Base-by-base conservation (phyloP, 35 echinoderm and acorn worm genomes). In the Lytechinus variegatus region DNA sequence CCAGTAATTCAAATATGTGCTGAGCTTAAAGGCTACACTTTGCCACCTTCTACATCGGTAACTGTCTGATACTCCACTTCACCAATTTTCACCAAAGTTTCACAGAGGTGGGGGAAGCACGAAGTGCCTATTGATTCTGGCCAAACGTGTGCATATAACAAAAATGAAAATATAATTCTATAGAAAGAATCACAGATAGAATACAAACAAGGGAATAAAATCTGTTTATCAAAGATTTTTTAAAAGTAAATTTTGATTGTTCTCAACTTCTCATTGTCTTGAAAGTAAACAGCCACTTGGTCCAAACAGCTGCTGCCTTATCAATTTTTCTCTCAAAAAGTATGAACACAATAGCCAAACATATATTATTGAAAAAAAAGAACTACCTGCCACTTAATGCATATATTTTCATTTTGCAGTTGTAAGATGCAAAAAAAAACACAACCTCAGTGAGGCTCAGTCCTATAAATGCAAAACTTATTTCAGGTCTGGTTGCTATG, bases 1-100 rank as follows among this genome's bases (percentile, higher is more conserved):
- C 88, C 14, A 52, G 10, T 54, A 52, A 90, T 16, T 90, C 88
- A 90, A 90, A 90, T 90, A 90, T 90, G 88, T 54, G 52, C 13
- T 90, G 88, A 33, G 88, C 29, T 90, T 79, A 79, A 79, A 79
- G 66, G 66, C 66, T n/a, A 24, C 14, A 21, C 19, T 24, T 79
- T 79, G 66, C 66, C 66, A 79, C 66, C 66, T 79, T 79, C 19
- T 79, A 24, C 66, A 79, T 16, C 14, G n/a, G 66, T 79, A 79
- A 79, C 66, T 79, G 66, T 79, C 66, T 27, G 66, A 79, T 79
- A 79, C n/a, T 79, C 66, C 66, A 79, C 19, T 79, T 79, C 16
- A 21, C 66, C 66, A 79, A 79, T 79, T 79, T 79, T 79, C 66
- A 79, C 12, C 66, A 7, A 79, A 79, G 1, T 79, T 79, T 79